phyloP scores from a whole-genome alignment of 2,113 vertebrate species.

The Xiphias gladius region DNA sequence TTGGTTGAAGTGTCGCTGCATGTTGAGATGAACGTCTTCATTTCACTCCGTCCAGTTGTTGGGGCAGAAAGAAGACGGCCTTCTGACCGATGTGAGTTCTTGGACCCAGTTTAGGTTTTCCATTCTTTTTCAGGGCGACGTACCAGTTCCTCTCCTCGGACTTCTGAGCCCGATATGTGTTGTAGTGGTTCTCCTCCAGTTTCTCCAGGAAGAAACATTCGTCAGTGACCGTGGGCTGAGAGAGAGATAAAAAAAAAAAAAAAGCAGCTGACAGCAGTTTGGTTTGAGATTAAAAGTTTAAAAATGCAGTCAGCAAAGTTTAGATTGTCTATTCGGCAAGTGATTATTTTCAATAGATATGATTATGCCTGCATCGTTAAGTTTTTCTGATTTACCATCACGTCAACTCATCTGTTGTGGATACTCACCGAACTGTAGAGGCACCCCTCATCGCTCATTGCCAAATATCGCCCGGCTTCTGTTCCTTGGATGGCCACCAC shows the following conservation, averaged over 20 bases:
- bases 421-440: constrained; percentile 91
- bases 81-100: constrained; percentile 94
- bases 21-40: background rate
- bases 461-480: constrained; percentile 88
- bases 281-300: background rate
- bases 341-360: background rate
- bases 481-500: constrained; percentile 79
- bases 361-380: background rate
- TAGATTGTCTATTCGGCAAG: background rate
- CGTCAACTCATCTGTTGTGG: background rate
- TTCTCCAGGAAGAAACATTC: constrained; percentile 94
- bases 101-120: constrained; percentile 89
- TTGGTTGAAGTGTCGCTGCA: background rate
- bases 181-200: constrained; percentile 95
- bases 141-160: constrained; percentile 91
- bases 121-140: constrained; percentile 94
- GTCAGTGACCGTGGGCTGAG: constrained; percentile 87
- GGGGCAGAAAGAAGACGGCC: constrained; percentile 93
- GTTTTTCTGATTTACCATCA: background rate
- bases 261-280: background rate
- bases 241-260: constrained; percentile 33
- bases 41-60: constrained; percentile 60
- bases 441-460: constrained; percentile 90
- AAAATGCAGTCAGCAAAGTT: no score
- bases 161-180: constrained; percentile 90